A percentile compares a stretch with the other conserved stretches of the same genome.
Evolutionary conservation across 2,797 vertebrate species (phyloP).

Genomic region (Setipinna tenuifilis): DNA sequence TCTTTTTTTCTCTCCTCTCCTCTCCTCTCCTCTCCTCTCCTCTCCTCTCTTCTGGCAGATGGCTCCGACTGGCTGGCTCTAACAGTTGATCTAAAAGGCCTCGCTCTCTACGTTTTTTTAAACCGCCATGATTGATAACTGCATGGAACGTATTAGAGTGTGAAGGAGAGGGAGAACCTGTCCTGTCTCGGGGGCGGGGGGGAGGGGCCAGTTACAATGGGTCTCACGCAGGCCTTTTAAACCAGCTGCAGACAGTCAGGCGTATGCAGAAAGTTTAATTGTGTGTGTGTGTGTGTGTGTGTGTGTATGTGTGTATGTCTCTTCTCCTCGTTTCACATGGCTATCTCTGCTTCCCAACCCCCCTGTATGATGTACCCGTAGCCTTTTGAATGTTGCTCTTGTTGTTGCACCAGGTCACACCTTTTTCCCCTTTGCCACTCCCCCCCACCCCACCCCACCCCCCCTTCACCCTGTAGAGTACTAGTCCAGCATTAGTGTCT

Average conservation of each 20-base stretch:
- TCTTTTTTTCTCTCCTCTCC: slow-evolving; percentile 62
- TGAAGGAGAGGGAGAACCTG: not conserved
- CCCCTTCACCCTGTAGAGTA: not conserved
- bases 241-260: slow-evolving; percentile 35
- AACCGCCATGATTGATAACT: not conserved
- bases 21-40: slow-evolving; percentile 60
- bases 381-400: not conserved
- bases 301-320: too few species aligned
- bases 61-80: slow-evolving; percentile 51
- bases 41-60: slow-evolving; percentile 55
- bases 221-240: slow-evolving; percentile 14
- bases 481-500: not conserved
- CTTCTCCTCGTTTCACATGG: not conserved
- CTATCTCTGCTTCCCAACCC: not conserved
- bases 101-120: slow-evolving; percentile 10
- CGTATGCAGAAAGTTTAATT: not conserved
- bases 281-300: not conserved
- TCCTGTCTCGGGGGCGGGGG: not conserved
- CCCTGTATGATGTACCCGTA: not conserved
- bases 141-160: not conserved
- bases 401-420: not conserved
- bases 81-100: slow-evolving; percentile 61
- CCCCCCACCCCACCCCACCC: not conserved
- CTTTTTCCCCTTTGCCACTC: not conserved
- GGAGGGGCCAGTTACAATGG: not conserved